These are phyloP conservation scores for Drosophila imparisetae DNA, from an alignment of 2,888 invertebrate genomes.

Conservation along the genomic window DNA sequence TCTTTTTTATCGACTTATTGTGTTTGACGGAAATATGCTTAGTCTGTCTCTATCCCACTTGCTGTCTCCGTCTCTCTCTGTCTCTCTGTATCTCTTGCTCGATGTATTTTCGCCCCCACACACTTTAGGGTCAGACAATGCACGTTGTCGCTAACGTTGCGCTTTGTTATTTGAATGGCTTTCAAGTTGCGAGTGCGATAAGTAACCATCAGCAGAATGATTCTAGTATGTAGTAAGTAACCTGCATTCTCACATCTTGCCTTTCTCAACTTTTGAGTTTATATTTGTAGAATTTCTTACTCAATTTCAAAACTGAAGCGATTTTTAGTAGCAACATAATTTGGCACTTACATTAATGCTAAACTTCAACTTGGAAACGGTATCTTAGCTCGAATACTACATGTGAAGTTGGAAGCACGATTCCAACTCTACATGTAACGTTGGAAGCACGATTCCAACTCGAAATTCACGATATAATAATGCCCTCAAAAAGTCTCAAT, in stretches of 20 bases:
- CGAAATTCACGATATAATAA: neutral
- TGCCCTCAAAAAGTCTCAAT: neutral
- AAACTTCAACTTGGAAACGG: neutral
- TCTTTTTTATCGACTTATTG: conserved; percentile 72
- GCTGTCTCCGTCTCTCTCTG: neutral
- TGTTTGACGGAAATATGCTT: conserved; percentile 64
- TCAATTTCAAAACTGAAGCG: neutral
- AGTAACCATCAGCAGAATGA: conserved; percentile 23
- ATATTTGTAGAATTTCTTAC: neutral
- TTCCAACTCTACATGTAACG: no score
- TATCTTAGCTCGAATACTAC: neutral
- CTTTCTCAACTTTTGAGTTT: neutral
- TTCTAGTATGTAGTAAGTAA: neutral
- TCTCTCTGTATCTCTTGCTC: conserved; percentile 1
- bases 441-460: neutral
- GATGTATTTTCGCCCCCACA: neutral
- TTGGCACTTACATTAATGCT: neutral
- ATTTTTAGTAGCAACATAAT: neutral
- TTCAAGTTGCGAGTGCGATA: conserved; percentile 31
- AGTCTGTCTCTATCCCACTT: conserved; percentile 39
- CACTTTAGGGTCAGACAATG: conserved; percentile 31
- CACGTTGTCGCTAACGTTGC: conserved; percentile 27
- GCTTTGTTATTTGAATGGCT: conserved; percentile 42
- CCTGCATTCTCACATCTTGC: neutral
- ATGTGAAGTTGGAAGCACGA: neutral